A percentile compares a stretch with the other conserved stretches of the same genome.
phyloP scores from a whole-genome alignment of 2,888 invertebrate genomes.

The Ariolimax columbianus region DNA sequence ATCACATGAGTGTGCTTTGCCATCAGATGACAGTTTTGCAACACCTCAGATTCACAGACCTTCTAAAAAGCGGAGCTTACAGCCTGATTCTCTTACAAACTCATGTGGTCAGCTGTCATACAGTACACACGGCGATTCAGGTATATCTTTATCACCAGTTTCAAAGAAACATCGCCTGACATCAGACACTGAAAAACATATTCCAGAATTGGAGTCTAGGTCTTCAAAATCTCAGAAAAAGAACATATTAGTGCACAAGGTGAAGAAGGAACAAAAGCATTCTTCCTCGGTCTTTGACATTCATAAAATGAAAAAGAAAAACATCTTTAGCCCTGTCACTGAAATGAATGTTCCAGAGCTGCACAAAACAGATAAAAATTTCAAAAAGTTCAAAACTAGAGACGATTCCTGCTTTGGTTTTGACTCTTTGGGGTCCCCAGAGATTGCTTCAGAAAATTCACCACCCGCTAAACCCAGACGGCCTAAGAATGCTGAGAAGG shows the following conservation, averaged over 20 bases:
- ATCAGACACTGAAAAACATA: background rate
- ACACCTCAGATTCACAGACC: conserved; percentile 36
- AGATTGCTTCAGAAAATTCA: conserved; percentile 19
- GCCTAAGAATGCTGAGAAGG: background rate
- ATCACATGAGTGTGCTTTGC: conserved; percentile 11
- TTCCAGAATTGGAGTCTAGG: background rate
- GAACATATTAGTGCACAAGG: background rate
- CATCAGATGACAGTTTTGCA: conserved; percentile 25
- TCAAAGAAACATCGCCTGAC: background rate
- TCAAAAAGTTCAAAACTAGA: background rate
- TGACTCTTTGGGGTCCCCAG: conserved; percentile 23
- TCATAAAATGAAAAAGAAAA: conserved; percentile 25
- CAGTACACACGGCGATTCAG: conserved; percentile 39
- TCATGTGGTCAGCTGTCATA: conserved; percentile 3
- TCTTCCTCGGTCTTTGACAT: background rate
- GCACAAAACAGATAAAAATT: background rate
- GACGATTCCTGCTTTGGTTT: conserved; percentile 44
- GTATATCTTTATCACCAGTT: conserved; percentile 39
- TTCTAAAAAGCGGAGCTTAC: conserved; percentile 19
- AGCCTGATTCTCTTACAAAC: background rate
- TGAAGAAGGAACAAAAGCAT: conserved; percentile 5
- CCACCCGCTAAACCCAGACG: conserved; percentile 14
- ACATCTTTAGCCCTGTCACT: conserved; percentile 33
- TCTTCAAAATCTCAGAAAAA: background rate
- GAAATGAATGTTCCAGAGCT: background rate